A percentile compares a stretch with the other conserved stretches of the same genome.
Conservation (phyloP, 2,797 vertebrate species). For the Vultur gryphus region DNA sequence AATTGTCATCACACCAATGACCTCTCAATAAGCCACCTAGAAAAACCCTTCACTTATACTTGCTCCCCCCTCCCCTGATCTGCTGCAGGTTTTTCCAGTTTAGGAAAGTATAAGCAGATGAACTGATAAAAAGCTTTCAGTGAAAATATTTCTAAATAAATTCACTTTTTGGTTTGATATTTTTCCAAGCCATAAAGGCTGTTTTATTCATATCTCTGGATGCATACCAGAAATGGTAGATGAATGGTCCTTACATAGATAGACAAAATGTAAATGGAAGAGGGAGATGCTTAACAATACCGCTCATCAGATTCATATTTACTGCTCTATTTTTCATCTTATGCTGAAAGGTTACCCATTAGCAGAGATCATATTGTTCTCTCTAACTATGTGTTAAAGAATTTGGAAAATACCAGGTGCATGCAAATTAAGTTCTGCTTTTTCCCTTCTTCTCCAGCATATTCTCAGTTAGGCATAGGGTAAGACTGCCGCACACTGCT, state of each 20-base stretch:
- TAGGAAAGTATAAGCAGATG: neutral
- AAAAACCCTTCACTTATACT: neutral
- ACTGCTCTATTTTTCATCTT: neutral
- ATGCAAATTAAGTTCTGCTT: neutral
- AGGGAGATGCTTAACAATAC: neutral
- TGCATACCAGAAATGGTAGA: neutral
- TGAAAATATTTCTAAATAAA: neutral
- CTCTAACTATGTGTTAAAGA: neutral
- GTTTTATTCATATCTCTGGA: neutral
- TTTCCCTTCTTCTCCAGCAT: neutral
- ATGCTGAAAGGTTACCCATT: neutral
- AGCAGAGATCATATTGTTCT: neutral
- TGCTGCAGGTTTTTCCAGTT: neutral
- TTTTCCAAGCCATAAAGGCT: neutral
- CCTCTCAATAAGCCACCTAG: neutral
- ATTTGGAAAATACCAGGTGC: neutral
- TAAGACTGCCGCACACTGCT: neutral
- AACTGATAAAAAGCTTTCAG: neutral
- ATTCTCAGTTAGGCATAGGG: neutral
- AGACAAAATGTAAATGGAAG: neutral
- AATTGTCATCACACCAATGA: neutral
- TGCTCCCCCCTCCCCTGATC: neutral
- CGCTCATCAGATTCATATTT: neutral
- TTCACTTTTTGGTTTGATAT: neutral
- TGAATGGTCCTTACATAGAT: neutral